Evolutionary conservation across 2,888 invertebrate species (phyloP).

Genomic region (Saturnia japonica): DNA sequence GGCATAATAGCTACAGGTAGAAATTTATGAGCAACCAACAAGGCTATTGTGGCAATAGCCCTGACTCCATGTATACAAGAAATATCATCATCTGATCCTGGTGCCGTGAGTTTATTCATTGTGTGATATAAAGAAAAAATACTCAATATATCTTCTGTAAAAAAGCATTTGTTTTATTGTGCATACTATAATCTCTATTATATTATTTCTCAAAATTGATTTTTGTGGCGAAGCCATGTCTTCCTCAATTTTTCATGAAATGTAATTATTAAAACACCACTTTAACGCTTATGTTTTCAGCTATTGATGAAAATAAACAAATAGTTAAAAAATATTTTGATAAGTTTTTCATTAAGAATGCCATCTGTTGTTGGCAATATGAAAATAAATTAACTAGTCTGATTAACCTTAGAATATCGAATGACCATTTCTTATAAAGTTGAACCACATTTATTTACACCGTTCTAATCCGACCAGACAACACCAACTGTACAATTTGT

Average conservation of each 20-base stretch:
- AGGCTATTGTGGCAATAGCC: constrained; percentile 83
- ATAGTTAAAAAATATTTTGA: no score
- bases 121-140: constrained; percentile 87
- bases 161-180: not conserved
- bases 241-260: no score
- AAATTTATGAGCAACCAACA: constrained; percentile 86
- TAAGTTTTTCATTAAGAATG: no score
- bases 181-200: no score
- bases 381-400: not conserved
- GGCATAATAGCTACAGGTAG: constrained; percentile 84
- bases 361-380: no score
- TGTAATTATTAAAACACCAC: no score
- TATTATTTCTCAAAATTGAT: no score
- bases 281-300: no score
- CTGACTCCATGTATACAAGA: constrained; percentile 87
- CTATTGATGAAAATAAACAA: no score
- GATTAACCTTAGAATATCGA: constrained; percentile 34
- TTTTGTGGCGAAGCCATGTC: no score
- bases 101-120: constrained; percentile 78
- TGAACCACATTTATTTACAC: not conserved
- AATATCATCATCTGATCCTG: constrained; percentile 80
- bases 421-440: constrained; percentile 25
- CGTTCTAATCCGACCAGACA: not conserved
- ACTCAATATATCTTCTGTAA: constrained; percentile 63
- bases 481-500: not conserved